Evolutionary conservation across 2,113 vertebrate genomes (phyloP).

Genomic region (Macrotis lagotis): DNA sequence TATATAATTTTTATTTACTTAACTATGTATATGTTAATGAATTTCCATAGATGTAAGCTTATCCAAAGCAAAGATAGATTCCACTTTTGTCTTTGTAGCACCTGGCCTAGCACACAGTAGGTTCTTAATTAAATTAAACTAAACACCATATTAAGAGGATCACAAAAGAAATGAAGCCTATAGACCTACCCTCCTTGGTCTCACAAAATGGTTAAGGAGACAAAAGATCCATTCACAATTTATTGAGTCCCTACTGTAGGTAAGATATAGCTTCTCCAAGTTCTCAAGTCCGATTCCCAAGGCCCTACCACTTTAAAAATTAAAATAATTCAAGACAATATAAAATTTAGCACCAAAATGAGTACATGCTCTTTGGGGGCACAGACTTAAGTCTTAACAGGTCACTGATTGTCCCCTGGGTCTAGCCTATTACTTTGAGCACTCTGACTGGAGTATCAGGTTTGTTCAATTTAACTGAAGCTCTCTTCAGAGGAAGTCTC

Average conservation of each 20-base stretch:
- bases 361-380: neutral
- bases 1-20: neutral
- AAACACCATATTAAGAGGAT: neutral
- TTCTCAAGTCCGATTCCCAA: neutral
- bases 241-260: neutral
- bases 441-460: neutral
- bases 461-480: neutral
- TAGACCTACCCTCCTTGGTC: rapidly evolving
- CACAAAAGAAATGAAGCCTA: rapidly evolving
- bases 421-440: neutral
- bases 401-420: neutral
- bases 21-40: neutral
- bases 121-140: neutral
- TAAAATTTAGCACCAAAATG: neutral
- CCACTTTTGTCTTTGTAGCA: neutral
- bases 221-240: neutral
- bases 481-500: neutral
- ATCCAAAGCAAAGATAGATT: neutral
- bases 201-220: rapidly evolving
- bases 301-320: neutral
- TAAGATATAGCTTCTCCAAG: neutral
- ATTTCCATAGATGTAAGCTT: neutral
- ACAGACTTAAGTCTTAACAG: neutral
- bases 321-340: neutral
- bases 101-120: neutral